Evolutionary conservation across 2,888 invertebrate species (phyloP).

Genomic region (Hyposoter dolosus): DNA sequence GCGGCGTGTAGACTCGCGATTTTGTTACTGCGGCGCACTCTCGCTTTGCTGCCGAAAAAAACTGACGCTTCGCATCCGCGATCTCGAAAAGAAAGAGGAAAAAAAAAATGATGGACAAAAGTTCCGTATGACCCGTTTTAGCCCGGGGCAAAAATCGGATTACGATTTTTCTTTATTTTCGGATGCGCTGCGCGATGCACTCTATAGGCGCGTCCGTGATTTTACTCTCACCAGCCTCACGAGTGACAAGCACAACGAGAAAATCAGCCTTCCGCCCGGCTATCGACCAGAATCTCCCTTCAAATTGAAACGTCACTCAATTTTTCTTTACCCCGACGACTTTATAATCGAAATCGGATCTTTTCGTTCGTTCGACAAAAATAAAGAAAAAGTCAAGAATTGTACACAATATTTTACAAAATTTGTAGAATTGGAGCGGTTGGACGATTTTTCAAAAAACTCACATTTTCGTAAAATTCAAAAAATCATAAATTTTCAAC

Average conservation of each 20-base stretch:
- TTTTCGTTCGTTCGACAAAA: not conserved
- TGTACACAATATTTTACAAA: too few species aligned
- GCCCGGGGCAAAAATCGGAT: constrained; percentile 6
- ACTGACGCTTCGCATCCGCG: not conserved
- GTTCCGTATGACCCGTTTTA: not conserved
- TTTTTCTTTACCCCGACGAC: not conserved
- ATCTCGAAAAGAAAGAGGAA: not conserved
- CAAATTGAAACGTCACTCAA: not conserved
- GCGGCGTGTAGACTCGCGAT: constrained; percentile 35
- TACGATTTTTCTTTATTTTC: constrained; percentile 4
- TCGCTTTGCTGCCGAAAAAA: not conserved
- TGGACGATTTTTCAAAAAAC: too few species aligned
- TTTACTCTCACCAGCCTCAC: not conserved
- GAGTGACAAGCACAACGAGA: constrained; percentile 10
- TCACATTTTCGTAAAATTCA: too few species aligned
- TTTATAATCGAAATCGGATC: not conserved
- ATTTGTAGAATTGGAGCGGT: too few species aligned
- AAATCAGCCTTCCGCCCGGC: not conserved
- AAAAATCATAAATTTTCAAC: too few species aligned
- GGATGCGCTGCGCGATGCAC: not conserved
- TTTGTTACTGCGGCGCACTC: not conserved
- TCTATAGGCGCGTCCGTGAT: not conserved
- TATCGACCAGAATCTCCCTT: not conserved
- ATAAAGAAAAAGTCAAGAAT: too few species aligned
- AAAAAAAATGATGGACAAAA: not conserved